Evolutionary conservation across 2,888 invertebrate genomes (phyloP).

Genomic region (Cantharis rustica): DNA sequence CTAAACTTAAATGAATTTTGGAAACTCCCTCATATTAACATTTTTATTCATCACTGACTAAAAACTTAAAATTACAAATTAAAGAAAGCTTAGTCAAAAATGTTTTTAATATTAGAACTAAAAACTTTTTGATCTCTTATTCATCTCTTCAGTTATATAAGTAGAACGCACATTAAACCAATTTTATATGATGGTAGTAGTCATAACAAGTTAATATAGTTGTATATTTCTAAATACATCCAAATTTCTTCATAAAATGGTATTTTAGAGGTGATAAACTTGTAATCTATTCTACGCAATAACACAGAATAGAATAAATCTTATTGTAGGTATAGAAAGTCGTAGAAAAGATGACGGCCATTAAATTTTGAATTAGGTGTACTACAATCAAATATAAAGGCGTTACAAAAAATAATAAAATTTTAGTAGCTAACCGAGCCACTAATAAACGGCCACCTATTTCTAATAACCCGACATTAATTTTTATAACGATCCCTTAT

Average conservation of each 20-base stretch:
- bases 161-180: not conserved
- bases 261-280: not conserved
- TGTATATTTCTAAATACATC: not conserved
- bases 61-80: no score
- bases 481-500: not conserved
- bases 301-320: not conserved
- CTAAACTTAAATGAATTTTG: no score
- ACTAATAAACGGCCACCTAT: slow-evolving; percentile 8
- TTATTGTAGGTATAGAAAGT: not conserved
- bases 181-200: not conserved
- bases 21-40: no score
- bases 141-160: not conserved
- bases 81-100: not conserved
- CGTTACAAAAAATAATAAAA: slow-evolving; percentile 15
- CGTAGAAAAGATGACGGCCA: not conserved
- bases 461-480: not conserved
- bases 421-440: slow-evolving; percentile 5
- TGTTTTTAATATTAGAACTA: not conserved
- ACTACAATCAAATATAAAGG: slow-evolving; percentile 10
- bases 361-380: slow-evolving; percentile 18
- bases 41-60: no score
- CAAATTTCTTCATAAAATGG: not conserved
- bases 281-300: not conserved
- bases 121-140: not conserved
- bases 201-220: not conserved